Conservation (phyloP, 2,113 vertebrate genomes). For the Hymenochirus boettgeri region DNA sequence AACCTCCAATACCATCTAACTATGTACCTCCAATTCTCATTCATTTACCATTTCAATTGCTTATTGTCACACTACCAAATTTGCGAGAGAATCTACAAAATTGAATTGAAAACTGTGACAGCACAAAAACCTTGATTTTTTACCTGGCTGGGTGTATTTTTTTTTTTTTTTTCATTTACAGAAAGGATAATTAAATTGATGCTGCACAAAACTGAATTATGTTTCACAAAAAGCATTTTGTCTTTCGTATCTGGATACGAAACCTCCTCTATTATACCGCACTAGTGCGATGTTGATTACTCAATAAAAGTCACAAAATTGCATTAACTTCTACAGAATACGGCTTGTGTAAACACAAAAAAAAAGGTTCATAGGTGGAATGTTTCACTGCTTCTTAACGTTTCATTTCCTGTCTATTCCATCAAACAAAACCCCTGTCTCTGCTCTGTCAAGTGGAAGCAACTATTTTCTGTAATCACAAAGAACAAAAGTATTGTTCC, state of each 20-base stretch:
- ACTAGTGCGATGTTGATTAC: conserved; percentile 44
- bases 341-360: conserved; percentile 46
- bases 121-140: conserved; percentile 14
- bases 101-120: conserved; percentile 5
- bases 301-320: conserved; percentile 47
- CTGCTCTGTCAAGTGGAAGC: conserved; percentile 72
- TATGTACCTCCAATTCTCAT: no score
- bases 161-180: conserved; percentile 16
- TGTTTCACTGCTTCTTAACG: conserved; percentile 59
- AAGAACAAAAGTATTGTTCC: conserved; percentile 70
- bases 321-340: conserved; percentile 45
- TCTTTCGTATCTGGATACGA: background rate
- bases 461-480: conserved; percentile 65
- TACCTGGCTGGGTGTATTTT: no score
- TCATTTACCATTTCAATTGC: no score
- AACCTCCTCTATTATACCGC: conserved; percentile 42
- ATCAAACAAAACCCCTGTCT: conserved; percentile 68
- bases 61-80: no score
- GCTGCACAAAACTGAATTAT: background rate
- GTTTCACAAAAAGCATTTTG: background rate
- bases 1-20: no score
- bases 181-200: background rate
- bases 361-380: conserved; percentile 62
- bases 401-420: conserved; percentile 57
- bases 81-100: no score